Evolutionary conservation across 2,888 invertebrate genomes (phyloP), one percentile per base, ranked within the genome.

Genomic region (Drosophila histrio): DNA sequence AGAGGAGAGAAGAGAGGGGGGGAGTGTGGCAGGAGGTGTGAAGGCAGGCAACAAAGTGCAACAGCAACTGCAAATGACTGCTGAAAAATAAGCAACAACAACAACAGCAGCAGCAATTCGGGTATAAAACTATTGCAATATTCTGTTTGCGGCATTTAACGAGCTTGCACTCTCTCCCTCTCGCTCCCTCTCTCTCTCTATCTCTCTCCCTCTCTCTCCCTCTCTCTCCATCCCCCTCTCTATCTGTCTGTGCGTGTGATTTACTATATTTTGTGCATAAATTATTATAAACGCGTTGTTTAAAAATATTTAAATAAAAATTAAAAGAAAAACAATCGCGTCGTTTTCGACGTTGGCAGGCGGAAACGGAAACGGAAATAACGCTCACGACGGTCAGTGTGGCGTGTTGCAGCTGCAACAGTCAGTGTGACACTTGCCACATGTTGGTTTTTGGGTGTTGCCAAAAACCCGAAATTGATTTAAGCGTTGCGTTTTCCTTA

Each of bases 131-230:
- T 83, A 88, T 88, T 83, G 87, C 82, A 63, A 71, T 83, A 57
- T 83, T 88, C 82, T 83, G 82, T 83, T 83, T 86, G 84, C 84
- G 84, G 84, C 88, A 80, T 77, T 87, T 77, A 83, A 87, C 77
- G 77, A 74, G 77, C 49, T 24, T 7, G 7, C 19, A 11, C 43
- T n/a, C 9, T 7, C 21, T 15, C 8, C n/a, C 52, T 32, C 58
- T 11, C 53, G 0, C 49, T n/a, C 17, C 13, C n/a, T 9, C 24
- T 3, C 39, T n/a, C n/a, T 15, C n/a, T 30, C 13, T 15, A 46
- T 11, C 7, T 17, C n/a, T 28, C n/a, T 17, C 49, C 9, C n/a
- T 6, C 26, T 1, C 28, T 9, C 7, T 11, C 6, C 1, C 6
- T 6, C 21, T 13, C 19, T 7, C 46, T 2, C 24, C 1, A 26